A percentile compares a stretch with the other conserved stretches of the same genome.
These are phyloP conservation scores for Cremastinae sp. DNA, from an alignment of 2,888 invertebrate genomes.

Conservation along the genomic window DNA sequence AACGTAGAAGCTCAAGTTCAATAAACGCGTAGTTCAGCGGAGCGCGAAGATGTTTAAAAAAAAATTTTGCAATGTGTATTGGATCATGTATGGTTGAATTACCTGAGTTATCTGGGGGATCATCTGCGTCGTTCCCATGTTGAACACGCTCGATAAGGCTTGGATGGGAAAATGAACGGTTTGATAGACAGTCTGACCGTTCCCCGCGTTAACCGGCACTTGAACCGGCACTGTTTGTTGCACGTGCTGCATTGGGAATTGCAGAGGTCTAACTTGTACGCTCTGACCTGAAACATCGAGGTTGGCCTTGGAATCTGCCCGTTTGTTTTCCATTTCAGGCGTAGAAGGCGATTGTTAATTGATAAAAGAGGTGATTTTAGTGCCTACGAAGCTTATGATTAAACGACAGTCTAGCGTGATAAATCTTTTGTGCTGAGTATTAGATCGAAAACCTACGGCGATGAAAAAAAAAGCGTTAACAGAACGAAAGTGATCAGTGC, in stretches of 20 bases:
- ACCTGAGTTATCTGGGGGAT: constrained; percentile 92
- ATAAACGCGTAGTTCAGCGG: neutral
- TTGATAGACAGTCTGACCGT: constrained; percentile 97
- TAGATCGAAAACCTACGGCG: neutral
- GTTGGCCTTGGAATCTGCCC: constrained; percentile 71
- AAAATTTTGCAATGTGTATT: no score
- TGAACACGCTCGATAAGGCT: constrained; percentile 84
- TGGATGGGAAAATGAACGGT: constrained; percentile 97
- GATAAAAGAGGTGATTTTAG: constrained; percentile 57
- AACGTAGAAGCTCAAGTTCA: constrained; percentile 62
- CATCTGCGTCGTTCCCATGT: constrained; percentile 87
- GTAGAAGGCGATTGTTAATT: constrained; percentile 62
- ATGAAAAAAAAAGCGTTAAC: neutral
- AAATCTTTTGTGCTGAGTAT: neutral
- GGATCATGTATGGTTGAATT: constrained; percentile 43
- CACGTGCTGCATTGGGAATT: constrained; percentile 85
- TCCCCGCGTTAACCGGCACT: constrained; percentile 90
- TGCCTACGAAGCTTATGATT: constrained; percentile 17
- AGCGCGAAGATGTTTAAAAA: neutral
- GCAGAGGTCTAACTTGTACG: constrained; percentile 86
- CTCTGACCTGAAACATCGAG: constrained; percentile 84
- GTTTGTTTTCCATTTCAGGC: constrained; percentile 60
- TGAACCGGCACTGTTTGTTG: constrained; percentile 93
- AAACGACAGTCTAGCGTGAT: constrained; percentile 19
- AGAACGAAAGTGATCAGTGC: neutral